Conservation (phyloP, 2,888 invertebrate species). For the Eucera pruinosa region DNA sequence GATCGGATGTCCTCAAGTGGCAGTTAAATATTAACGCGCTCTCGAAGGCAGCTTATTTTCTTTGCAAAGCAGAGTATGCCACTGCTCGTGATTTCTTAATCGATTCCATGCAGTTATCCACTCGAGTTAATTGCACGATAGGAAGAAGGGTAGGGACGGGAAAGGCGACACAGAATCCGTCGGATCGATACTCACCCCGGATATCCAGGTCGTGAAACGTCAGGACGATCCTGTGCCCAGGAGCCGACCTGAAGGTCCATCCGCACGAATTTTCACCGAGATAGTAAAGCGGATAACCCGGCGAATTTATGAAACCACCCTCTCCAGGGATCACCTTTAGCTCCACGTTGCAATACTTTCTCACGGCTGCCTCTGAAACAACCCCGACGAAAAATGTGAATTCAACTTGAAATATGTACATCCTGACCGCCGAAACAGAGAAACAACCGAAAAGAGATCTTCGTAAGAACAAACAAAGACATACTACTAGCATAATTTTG, state of each 20-base stretch:
- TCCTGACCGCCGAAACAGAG: too few relatives aligned
- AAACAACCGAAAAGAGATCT: too few relatives aligned
- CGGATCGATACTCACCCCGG: conserved; percentile 86
- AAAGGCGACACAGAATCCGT: neutral
- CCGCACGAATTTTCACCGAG: conserved; percentile 88
- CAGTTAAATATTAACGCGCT: neutral
- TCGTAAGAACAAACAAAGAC: too few relatives aligned
- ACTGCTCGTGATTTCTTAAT: conserved; percentile 28
- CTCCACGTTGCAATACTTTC: conserved; percentile 85
- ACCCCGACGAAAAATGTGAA: conserved; percentile 11
- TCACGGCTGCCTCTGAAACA: conserved; percentile 84
- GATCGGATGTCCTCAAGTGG: neutral
- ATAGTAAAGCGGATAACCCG: conserved; percentile 91
- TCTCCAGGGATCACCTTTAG: conserved; percentile 81
- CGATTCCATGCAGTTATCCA: conserved; percentile 17
- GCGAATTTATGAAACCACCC: conserved; percentile 84
- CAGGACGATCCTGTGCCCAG: conserved; percentile 88
- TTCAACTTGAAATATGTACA: neutral
- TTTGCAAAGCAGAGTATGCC: neutral
- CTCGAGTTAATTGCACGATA: conserved; percentile 18
- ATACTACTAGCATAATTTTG: too few relatives aligned
- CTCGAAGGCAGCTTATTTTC: neutral
- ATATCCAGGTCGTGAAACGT: conserved; percentile 90
- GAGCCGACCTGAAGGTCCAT: conserved; percentile 88
- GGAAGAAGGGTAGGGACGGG: neutral